Evolutionary conservation across 23 tunicate species (phyloP), one percentile per base, ranked within the genome.

Genomic region (Styela clava): DNA sequence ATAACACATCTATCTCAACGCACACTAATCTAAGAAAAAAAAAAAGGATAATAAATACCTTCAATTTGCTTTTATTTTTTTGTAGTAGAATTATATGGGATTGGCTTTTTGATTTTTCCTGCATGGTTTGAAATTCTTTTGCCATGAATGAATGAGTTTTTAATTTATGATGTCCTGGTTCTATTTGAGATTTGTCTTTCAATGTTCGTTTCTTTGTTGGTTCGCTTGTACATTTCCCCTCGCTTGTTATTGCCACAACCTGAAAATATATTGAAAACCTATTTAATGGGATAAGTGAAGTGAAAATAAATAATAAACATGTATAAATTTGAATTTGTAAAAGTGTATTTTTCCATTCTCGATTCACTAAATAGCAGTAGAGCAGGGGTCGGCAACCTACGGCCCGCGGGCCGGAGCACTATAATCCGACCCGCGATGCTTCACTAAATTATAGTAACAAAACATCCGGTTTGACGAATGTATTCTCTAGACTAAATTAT

Each of bases 141-240:
- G 94, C 98, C 78, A 79, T 85, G 74, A 93, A 93, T 24, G 98
- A 93, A 34, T 78, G 91, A 20, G 98, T 93, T 79, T 93, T 93
- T 51, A 78, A 73, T 51, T 90, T 85, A 69, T 85, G 89, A 52
- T 91, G 81, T 1, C 98, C 98, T 1, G 89, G 89, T 82, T 93
- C 98, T n/a, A 30, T 73, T 61, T 87, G 98, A 1, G 84, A 29
- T 63, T 93, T 93, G 67, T 87, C 89, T 63, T 87, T 93, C 31
- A 23, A 82, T 1, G 98, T 93, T 79, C 86, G 68, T 79, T 87
- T 93, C 82, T 88, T 93, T 29, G 98, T 88, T 1, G 86, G 73
- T 26, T 93, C 98, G 71, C 98, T 87, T 32, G 85, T 89, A 77
- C 98, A 93, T 21, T 89, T 74, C 12, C 98, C 98, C 32, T 93